Percentiles rank a stretch among this genome's conserved stretches.
phyloP scores from a whole-genome alignment of 2,888 invertebrate species.

The Cheilosia impressa region DNA sequence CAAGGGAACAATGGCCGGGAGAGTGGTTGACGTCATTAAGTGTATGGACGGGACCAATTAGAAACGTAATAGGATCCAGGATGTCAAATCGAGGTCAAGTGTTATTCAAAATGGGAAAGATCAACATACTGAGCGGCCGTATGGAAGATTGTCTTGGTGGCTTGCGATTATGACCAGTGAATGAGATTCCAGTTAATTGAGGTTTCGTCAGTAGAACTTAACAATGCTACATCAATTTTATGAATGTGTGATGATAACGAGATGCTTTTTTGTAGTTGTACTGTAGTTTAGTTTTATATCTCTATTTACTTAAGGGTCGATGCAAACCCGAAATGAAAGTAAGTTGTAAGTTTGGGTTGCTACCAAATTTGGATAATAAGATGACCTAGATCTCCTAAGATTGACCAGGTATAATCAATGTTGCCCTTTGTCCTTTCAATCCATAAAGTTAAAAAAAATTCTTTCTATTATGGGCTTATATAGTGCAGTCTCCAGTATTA shows the following conservation, averaged over 20 bases:
- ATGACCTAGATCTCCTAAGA: too few relatives aligned
- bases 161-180: conserved; percentile 1
- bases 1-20: conserved; percentile 24
- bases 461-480: too few relatives aligned
- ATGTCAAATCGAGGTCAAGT: conserved; percentile 54
- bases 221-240: background rate
- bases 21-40: conserved; percentile 35
- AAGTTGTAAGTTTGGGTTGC: too few relatives aligned
- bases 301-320: too few relatives aligned
- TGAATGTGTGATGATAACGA: background rate
- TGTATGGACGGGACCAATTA: conserved; percentile 45
- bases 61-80: conserved; percentile 50
- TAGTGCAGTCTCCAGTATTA: too few relatives aligned
- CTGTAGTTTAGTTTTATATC: too few relatives aligned
- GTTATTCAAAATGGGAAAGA: conserved; percentile 28
- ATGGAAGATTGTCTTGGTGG: background rate
- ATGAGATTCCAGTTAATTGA: conserved; percentile 33
- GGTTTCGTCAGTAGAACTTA: conserved; percentile 16
- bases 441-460: too few relatives aligned
- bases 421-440: too few relatives aligned
- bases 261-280: background rate
- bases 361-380: too few relatives aligned
- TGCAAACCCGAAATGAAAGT: too few relatives aligned
- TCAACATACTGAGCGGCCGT: conserved; percentile 5
- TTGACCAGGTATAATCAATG: too few relatives aligned